Base-by-base conservation (phyloP, 2,888 invertebrate genomes). In the Teleiodes luculella region DNA sequence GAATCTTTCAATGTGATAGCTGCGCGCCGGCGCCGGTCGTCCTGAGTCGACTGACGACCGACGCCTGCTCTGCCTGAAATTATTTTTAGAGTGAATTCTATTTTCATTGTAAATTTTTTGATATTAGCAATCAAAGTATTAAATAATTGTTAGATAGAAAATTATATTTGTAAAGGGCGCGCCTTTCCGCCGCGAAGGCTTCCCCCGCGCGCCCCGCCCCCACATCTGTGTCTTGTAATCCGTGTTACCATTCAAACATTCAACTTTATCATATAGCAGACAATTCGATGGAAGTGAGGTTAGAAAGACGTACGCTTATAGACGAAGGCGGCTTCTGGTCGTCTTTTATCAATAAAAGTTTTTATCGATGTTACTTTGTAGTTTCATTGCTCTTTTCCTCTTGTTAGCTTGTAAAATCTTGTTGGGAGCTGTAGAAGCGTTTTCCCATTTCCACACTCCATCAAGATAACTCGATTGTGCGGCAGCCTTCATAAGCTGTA, bases 71-170 rank as follows among this genome's bases (percentile, higher is more conserved):
- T 65, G 79, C 76, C 78, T 74, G 66, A 74, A 79, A 81, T 80
- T 84, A 88, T 86, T 86, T 88, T 86, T 88, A 89, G 88, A 88
- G 74, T 86, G 80, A 87, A 88, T 78, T 88, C 88, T 88, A 88
- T 89, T 88, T 88, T 88, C 85, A 87, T 78, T 89, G 88, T 88
- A 87, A 83, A 86, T 84, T 86, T 86, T 85, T 84, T 83, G 78
- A 86, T 83, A 86, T 81, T 87, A 87, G 87, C 66, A 70, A 83
- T 85, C 86, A 83, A 72, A 82, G 75, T 84, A 85, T 78, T 80
- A 75, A 86, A 74, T 83, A 83, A 84, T 78, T 79, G 84, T 84
- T 88, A 89, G 89, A 86, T 88, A 88, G 86, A 80, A 70, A 85
- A 85, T 80, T 84, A 86, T 84, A 87, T 82, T 86, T 78, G 83